These are phyloP conservation scores for Syngnathus scovelli DNA, from an alignment of 2,113 vertebrate genomes.

Conservation along the genomic window DNA sequence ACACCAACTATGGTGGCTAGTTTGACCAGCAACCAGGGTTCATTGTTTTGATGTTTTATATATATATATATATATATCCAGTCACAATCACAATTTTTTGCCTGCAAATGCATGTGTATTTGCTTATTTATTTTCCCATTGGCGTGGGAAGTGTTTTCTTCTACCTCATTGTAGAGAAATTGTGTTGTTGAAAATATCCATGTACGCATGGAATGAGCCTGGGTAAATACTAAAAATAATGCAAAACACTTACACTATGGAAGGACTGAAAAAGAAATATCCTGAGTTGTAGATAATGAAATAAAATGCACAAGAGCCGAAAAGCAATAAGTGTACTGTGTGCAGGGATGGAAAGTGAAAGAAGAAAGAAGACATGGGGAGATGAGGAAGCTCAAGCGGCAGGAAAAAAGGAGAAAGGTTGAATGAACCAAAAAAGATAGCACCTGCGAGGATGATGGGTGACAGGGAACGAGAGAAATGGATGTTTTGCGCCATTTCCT, in stretches of 20 bases:
- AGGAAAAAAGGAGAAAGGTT: conserved; percentile 32
- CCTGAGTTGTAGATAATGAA: conserved; percentile 14
- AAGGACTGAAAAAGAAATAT: background rate
- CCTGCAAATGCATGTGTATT: background rate
- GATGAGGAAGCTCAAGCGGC: conserved; percentile 37
- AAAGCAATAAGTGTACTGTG: background rate
- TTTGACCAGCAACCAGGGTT: background rate
- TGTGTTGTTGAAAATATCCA: background rate
- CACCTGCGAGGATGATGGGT: background rate
- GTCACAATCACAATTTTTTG: background rate
- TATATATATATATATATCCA: no score
- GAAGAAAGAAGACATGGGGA: conserved; percentile 23
- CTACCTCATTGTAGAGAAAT: background rate
- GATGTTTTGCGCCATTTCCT: conserved; percentile 59
- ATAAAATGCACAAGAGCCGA: conserved; percentile 10
- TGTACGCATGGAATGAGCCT: background rate
- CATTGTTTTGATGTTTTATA: no score
- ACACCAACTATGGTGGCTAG: background rate
- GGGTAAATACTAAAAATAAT: background rate
- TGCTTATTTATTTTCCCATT: background rate
- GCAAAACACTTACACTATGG: background rate
- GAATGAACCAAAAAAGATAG: conserved; percentile 31
- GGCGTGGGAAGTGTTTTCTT: background rate
- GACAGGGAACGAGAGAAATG: conserved; percentile 51
- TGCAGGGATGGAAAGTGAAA: conserved; percentile 16